phyloP scores from a whole-genome alignment of 2,797 vertebrate species.

The Telmatherina bonti region DNA sequence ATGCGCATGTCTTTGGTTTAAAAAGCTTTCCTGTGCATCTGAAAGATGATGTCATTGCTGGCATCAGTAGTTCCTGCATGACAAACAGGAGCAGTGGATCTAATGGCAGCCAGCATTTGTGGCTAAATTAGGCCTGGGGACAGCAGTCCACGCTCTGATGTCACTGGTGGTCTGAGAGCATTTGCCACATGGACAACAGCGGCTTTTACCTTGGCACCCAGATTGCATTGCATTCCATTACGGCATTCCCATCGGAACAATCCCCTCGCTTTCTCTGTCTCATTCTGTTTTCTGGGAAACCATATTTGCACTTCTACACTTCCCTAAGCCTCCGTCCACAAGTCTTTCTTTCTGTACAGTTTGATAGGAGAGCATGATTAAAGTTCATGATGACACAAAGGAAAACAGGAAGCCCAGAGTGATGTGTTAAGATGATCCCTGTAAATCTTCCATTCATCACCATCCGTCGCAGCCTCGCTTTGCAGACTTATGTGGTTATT shows the following conservation, averaged over 20 bases:
- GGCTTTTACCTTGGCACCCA: slow-evolving; percentile 76
- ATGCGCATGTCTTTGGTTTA: slow-evolving; percentile 56
- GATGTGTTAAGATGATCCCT: background rate
- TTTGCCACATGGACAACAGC: slow-evolving; percentile 72
- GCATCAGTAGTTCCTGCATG: slow-evolving; percentile 57
- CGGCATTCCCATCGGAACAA: slow-evolving; percentile 22
- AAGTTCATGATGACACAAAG: background rate
- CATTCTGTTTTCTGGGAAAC: slow-evolving; percentile 31
- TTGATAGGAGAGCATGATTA: background rate
- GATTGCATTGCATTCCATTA: slow-evolving; percentile 55
- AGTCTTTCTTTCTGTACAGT: background rate
- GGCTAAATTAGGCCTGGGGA: slow-evolving; percentile 70
- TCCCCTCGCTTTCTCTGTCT: slow-evolving; percentile 29
- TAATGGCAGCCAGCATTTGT: slow-evolving; percentile 43
- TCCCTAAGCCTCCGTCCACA: background rate
- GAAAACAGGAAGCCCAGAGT: background rate
- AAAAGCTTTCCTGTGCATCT: slow-evolving; percentile 61
- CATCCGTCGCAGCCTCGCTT: slow-evolving; percentile 7
- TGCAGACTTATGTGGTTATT: background rate
- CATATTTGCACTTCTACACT: background rate
- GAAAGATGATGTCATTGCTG: slow-evolving; percentile 68
- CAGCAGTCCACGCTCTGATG: slow-evolving; percentile 62
- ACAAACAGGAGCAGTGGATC: slow-evolving; percentile 74
- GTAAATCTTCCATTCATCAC: slow-evolving; percentile 1
- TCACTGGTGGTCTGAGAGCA: slow-evolving; percentile 74